Conservation (phyloP, 2,113 vertebrate genomes). For the Canis aureus region DNA sequence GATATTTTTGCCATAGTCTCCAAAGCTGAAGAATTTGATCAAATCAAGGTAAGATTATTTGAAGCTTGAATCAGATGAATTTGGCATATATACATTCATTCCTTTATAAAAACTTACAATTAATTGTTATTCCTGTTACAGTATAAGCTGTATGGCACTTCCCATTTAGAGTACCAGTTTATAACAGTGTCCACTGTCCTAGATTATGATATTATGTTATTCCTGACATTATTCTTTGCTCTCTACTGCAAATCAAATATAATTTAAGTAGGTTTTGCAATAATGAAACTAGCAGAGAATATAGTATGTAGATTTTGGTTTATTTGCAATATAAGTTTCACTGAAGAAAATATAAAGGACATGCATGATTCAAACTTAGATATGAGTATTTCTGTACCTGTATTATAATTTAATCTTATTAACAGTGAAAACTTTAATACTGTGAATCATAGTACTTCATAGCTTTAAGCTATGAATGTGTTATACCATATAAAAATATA, state of each 20-base stretch:
- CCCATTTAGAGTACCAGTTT: neutral
- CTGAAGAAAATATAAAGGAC: slow-evolving; percentile 83
- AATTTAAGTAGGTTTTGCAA: slow-evolving; percentile 85
- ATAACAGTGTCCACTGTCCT: neutral
- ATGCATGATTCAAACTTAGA: slow-evolving; percentile 85
- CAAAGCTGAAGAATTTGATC: slow-evolving; percentile 99
- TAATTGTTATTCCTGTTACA: slow-evolving; percentile 1
- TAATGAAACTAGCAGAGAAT: slow-evolving; percentile 80
- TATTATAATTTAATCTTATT: slow-evolving; percentile 88
- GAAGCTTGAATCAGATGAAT: slow-evolving; percentile 35
- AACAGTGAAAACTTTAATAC: slow-evolving; percentile 87
- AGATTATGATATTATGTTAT: slow-evolving; percentile 1
- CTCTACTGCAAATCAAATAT: slow-evolving; percentile 76
- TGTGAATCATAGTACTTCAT: slow-evolving; percentile 88
- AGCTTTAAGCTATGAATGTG: slow-evolving; percentile 85
- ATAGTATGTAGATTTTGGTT: slow-evolving; percentile 82
- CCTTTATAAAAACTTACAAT: slow-evolving; percentile 37
- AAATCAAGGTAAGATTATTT: slow-evolving; percentile 95
- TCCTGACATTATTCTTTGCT: slow-evolving; percentile 21
- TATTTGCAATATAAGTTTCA: slow-evolving; percentile 76
- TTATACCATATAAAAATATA: slow-evolving; percentile 85
- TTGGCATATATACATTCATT: neutral
- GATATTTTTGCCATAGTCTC: slow-evolving; percentile 97
- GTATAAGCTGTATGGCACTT: neutral
- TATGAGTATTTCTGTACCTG: slow-evolving; percentile 85